Base-by-base conservation (phyloP, 2,113 vertebrate genomes). In the Ifrita kowaldi region DNA sequence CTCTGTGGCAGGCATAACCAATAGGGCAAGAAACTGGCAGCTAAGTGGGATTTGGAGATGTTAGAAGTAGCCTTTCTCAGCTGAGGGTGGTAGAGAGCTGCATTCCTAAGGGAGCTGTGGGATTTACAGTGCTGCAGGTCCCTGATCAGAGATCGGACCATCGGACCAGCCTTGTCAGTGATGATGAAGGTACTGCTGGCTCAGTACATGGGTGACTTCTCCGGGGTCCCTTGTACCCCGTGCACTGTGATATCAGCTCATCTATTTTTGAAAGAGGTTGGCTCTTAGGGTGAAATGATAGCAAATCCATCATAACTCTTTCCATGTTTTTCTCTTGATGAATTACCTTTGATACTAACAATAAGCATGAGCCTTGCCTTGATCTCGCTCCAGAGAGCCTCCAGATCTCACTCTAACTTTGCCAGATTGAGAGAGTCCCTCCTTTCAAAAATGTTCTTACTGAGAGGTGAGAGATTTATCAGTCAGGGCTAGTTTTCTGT, bases 191-290 rank as follows among this genome's bases (percentile, higher is more conserved):
- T 81, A 59, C 83, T 84, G 64, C 64, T 84, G 56, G 55, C 80
- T 95, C 32, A 44, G 47, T 41, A 80, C 80, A 78, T 2, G 30
- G 44, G 56, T 95, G 86, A 89, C 80, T 68, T 93, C 73, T 90
- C 35, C 64, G 68, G 89, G 73, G 64, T 89, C 77, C 60, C 56
- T 81, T 78, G 71, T 88, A 84, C 90, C 71, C 23, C 67, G 32
- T 87, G 47, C 6, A 9, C 60, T 65, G 24, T 80, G 86, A 28
- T 95, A 95, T 68, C 93, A 81, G 47, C 86, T 93, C 80, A 89
- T 97, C 89, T 92, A 15, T 86, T 95, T 96, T 92, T 84, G 82
- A 95, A 80, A 91, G 60, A 92, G 44, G 52, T 80, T 94, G 82
- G 24, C 52, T 90, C 16, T 77, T 67, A 80, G 60, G 64, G 44